Percentiles rank a stretch among this genome's conserved stretches.
These are phyloP conservation scores for Pollenia amentaria DNA, from an alignment of 2,888 invertebrate genomes.

Conservation along the genomic window DNA sequence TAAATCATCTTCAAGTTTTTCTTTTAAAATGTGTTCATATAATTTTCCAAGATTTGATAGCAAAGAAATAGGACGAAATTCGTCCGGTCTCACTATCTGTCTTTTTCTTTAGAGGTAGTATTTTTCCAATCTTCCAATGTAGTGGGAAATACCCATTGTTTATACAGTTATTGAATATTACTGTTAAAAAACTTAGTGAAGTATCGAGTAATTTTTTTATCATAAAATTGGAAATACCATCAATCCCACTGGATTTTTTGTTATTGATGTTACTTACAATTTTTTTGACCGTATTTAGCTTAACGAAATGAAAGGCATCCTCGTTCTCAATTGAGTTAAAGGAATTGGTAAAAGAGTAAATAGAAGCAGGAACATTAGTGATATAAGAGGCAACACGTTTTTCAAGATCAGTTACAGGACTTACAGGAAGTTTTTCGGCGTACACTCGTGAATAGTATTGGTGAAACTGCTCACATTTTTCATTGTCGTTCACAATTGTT, in stretches of 20 bases:
- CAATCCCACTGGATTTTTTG: neutral
- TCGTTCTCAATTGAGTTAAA: neutral
- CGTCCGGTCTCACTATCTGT: neutral
- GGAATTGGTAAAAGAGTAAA: neutral
- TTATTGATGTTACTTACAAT: no score
- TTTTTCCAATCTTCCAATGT: slow-evolving; percentile 9
- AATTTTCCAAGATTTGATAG: no score
- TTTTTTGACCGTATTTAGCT: no score
- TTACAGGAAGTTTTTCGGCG: no score
- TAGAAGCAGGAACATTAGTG: neutral
- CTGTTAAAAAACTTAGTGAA: neutral
- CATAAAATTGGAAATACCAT: neutral
- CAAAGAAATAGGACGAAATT: no score
- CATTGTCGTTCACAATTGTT: no score
- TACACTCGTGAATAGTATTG: neutral
- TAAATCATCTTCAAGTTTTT: no score
- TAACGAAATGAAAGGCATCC: neutral
- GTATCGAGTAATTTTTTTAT: neutral
- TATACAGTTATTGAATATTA: no score
- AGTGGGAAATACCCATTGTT: neutral
- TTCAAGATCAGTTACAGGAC: no score
- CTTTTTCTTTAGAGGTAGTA: slow-evolving; percentile 5
- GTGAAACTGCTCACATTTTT: no score
- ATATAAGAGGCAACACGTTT: no score
- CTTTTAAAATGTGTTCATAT: no score